These are phyloP conservation scores for Drosophila formosana DNA, from an alignment of 2,888 invertebrate species.

Conservation along the genomic window DNA sequence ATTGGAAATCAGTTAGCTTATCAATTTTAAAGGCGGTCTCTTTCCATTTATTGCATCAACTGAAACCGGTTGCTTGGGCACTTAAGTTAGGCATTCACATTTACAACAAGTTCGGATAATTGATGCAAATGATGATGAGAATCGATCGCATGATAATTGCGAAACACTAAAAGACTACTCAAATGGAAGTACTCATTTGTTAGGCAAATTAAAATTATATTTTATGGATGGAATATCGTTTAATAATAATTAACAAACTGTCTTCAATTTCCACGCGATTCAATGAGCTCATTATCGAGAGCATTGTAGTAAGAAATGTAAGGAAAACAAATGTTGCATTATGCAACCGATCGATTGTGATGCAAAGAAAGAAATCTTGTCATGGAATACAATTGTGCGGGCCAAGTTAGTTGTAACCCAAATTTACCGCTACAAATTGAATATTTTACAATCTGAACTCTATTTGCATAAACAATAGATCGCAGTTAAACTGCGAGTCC, in stretches of 20 bases:
- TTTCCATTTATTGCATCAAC: background rate
- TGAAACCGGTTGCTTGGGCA: background rate
- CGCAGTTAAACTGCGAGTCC: slow-evolving; percentile 28
- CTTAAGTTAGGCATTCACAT: slow-evolving; percentile 1
- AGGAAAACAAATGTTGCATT: background rate
- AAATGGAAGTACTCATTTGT: slow-evolving; percentile 23
- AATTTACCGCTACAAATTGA: slow-evolving; percentile 15
- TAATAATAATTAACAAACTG: background rate
- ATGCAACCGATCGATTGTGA: background rate
- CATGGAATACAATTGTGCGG: slow-evolving; percentile 1
- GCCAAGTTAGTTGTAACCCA: background rate
- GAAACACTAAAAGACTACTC: slow-evolving; percentile 8
- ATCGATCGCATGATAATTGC: slow-evolving; percentile 12
- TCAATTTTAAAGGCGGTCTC: background rate
- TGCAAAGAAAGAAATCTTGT: background rate
- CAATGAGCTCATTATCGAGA: background rate
- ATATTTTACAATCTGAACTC: slow-evolving; percentile 16
- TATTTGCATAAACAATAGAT: slow-evolving; percentile 27
- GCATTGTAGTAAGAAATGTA: background rate
- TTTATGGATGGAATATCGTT: slow-evolving; percentile 6
- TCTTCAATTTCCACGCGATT: background rate
- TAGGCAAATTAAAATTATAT: slow-evolving; percentile 8
- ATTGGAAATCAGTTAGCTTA: slow-evolving; percentile 9
- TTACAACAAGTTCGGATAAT: background rate
- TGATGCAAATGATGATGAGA: slow-evolving; percentile 10